Conservation (phyloP, 2,797 vertebrate species). For the Pipistrellus kuhlii region DNA sequence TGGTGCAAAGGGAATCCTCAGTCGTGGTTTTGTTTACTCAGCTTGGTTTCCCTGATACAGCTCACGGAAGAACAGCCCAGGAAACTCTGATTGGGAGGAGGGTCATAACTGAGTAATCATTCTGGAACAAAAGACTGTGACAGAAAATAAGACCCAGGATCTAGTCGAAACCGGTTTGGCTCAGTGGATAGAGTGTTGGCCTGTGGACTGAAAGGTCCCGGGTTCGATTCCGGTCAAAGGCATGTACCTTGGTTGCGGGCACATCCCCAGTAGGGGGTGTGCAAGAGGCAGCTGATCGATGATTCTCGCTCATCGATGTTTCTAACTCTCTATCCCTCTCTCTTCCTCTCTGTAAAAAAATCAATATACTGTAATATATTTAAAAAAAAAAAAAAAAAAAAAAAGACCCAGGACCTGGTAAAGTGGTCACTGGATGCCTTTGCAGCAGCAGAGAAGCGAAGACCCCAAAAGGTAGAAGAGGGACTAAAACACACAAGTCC, state of each 20-base stretch:
- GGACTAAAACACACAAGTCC: not conserved
- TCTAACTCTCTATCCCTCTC: too few species aligned
- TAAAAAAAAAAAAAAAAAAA: too few species aligned
- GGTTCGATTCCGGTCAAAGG: too few species aligned
- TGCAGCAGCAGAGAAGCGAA: not conserved
- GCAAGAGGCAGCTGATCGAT: too few species aligned
- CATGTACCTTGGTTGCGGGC: too few species aligned
- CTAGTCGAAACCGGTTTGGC: too few species aligned
- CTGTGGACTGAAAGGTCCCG: too few species aligned
- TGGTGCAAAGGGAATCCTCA: not conserved
- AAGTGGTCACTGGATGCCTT: not conserved
- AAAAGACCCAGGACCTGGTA: not conserved
- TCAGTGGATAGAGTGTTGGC: too few species aligned
- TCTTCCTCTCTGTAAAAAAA: too few species aligned
- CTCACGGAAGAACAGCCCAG: not conserved
- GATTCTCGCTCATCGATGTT: too few species aligned
- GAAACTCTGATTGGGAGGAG: not conserved
- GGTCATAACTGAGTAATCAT: not conserved
- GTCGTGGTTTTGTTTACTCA: slow-evolving; percentile 10
- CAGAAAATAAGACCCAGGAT: not conserved
- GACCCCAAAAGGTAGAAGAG: not conserved
- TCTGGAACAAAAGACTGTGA: slow-evolving; percentile 24
- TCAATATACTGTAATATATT: too few species aligned
- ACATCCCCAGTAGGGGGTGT: too few species aligned
- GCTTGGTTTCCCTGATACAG: not conserved